These are phyloP conservation scores for Nannoperca australis DNA, from an alignment of 2,797 vertebrate genomes.

Conservation along the genomic window DNA sequence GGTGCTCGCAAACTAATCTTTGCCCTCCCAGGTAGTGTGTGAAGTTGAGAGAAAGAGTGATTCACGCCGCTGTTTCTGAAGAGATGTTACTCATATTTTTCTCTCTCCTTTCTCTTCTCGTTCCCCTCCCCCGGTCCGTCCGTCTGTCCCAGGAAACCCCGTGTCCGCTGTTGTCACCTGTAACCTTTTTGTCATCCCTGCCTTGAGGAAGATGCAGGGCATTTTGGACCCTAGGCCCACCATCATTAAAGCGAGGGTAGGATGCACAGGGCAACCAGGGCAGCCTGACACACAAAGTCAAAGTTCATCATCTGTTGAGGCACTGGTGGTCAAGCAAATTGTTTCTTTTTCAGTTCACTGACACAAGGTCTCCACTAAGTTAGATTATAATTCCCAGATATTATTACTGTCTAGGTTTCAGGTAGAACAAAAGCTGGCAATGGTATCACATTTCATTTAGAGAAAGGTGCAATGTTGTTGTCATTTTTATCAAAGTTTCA, in stretches of 20 bases:
- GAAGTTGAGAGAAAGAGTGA: slow-evolving; percentile 87
- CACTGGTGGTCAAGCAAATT: slow-evolving; percentile 20
- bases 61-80: slow-evolving; percentile 57
- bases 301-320: slow-evolving; percentile 30
- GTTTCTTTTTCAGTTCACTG: slow-evolving; percentile 19
- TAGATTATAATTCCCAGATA: neutral
- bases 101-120: slow-evolving; percentile 33
- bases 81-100: slow-evolving; percentile 78
- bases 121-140: slow-evolving; percentile 43
- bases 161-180: slow-evolving; percentile 99
- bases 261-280: slow-evolving; percentile 41
- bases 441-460: neutral
- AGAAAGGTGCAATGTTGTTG: too few relatives aligned
- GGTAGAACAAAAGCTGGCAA: neutral
- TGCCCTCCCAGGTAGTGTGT: slow-evolving; percentile 97
- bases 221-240: slow-evolving; percentile 99
- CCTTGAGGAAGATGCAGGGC: slow-evolving; percentile 99
- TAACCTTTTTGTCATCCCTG: slow-evolving; percentile 99
- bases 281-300: slow-evolving; percentile 26
- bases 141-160: slow-evolving; percentile 92
- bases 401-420: neutral
- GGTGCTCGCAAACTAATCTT: slow-evolving; percentile 99
- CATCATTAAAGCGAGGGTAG: slow-evolving; percentile 99
- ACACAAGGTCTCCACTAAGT: slow-evolving; percentile 14
- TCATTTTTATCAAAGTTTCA: neutral